Evolutionary conservation across 1,140 invertebrate species (phyloP), one percentile per base, ranked within the genome.

Genomic region (Wiebesia pumilae): DNA sequence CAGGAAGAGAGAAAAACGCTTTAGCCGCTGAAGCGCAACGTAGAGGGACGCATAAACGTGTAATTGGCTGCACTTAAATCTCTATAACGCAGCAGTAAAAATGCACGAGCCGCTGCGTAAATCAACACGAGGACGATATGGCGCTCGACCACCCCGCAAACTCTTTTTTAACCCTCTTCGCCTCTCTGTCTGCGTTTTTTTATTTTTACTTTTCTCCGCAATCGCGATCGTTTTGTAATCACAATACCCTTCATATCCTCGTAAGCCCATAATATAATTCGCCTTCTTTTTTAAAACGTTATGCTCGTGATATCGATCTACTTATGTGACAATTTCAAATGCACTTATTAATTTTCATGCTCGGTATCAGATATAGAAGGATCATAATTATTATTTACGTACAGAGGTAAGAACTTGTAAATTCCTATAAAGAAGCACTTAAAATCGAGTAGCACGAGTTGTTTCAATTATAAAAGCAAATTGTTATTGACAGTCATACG

Each of bases 41-140:
- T 78, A 81, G 87, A 88, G 84, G 75, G 81, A 88, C 88, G 89
- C 89, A 90, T 91, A 92, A 93, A 93, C 89, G 91, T 92, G 93
- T 93, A 94, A 94, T 93, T 93, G 92, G 91, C 90, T 88, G 90
- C 91, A 90, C 92, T 93, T 93, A 93, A 93, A 93, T 92, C 91
- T 92, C 89, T 92, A 93, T 92, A 92, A 93, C 90, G 88, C 87
- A 90, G 91, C 90, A 90, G 90, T 93, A 93, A 93, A 93, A 93
- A 93, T 93, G 90, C 90, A 88, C 89, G 87, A 89, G 87, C 88
- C 90, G 88, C 88, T 89, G 89, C 91, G 89, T 94, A 93, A 94
- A 94, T 93, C 91, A 93, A 91, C 89, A 90, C 90, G 90, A 90
- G 90, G 90, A 91, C 90, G 91, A 93, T 93, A 91, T 91, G 90